Conservation (phyloP, 2,113 vertebrate species). For the Nesospiza acunhae region DNA sequence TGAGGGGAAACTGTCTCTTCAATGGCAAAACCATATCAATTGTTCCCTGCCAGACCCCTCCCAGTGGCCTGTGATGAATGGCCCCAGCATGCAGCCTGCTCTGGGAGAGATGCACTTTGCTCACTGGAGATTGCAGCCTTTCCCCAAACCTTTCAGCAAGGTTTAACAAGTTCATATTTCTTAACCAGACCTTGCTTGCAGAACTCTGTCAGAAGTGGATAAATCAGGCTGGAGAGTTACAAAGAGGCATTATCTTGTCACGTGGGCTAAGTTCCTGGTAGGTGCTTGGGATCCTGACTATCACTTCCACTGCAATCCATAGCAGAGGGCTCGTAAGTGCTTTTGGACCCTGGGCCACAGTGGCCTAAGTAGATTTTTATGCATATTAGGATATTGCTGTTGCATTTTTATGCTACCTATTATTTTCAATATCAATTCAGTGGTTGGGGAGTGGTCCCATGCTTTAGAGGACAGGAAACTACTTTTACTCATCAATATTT, state of each 20-base stretch:
- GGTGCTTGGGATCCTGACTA: neutral
- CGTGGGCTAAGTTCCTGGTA: neutral
- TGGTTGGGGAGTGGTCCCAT: neutral
- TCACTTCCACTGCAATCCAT: neutral
- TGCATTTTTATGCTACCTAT: neutral
- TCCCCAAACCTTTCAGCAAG: constrained; percentile 62
- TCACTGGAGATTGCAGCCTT: constrained; percentile 38
- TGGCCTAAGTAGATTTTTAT: neutral
- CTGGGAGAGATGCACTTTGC: constrained; percentile 4
- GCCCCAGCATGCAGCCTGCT: constrained; percentile 53
- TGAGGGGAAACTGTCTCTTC: constrained; percentile 53
- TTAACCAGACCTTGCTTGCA: neutral
- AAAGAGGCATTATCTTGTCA: constrained; percentile 46
- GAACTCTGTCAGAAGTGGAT: constrained; percentile 37
- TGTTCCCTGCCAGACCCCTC: constrained; percentile 43
- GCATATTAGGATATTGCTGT: neutral
- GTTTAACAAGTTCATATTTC: constrained; percentile 70
- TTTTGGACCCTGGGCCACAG: neutral
- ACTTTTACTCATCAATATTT: neutral
- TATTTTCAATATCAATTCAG: neutral
- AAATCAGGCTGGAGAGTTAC: constrained; percentile 43
- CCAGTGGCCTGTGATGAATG: constrained; percentile 45
- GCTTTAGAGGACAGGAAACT: neutral
- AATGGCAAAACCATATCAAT: constrained; percentile 44
- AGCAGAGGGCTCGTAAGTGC: neutral